phyloP scores from a whole-genome alignment of 2,888 invertebrate species.

The Coenonympha arcania region DNA sequence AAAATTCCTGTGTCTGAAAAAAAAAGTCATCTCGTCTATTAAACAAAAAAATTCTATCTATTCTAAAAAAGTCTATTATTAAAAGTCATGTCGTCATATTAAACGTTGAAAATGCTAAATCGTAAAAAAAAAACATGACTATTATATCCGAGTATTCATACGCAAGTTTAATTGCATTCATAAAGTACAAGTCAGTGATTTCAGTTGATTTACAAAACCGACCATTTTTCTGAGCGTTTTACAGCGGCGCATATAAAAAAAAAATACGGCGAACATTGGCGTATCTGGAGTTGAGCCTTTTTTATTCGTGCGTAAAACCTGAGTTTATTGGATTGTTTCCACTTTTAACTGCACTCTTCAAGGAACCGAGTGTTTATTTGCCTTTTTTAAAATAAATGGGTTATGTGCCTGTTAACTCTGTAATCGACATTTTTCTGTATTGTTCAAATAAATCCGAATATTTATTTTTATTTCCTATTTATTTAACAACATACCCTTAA shows the following conservation, averaged over 20 bases:
- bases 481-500: too few relatives aligned
- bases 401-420: constrained; percentile 1
- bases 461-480: background rate
- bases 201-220: constrained; percentile 8
- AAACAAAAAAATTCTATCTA: too few relatives aligned
- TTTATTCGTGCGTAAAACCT: constrained; percentile 10
- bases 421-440: background rate
- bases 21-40: too few relatives aligned
- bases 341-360: background rate
- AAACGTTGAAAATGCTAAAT: background rate
- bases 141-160: background rate
- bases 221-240: background rate
- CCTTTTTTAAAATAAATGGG: constrained; percentile 10
- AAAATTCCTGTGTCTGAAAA: too few relatives aligned
- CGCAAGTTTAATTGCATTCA: constrained; percentile 3
- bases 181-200: constrained; percentile 4
- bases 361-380: constrained; percentile 8
- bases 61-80: too few relatives aligned
- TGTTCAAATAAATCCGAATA: background rate
- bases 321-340: constrained; percentile 7
- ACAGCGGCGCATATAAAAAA: constrained; percentile 2
- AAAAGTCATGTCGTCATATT: too few relatives aligned
- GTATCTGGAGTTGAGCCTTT: constrained; percentile 6
- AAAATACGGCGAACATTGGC: constrained; percentile 5
- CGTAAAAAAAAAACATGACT: background rate